A percentile compares a stretch with the other conserved stretches of the same genome.
Conservation (phyloP, 2,888 invertebrate species). For the Campoletis raptor region DNA sequence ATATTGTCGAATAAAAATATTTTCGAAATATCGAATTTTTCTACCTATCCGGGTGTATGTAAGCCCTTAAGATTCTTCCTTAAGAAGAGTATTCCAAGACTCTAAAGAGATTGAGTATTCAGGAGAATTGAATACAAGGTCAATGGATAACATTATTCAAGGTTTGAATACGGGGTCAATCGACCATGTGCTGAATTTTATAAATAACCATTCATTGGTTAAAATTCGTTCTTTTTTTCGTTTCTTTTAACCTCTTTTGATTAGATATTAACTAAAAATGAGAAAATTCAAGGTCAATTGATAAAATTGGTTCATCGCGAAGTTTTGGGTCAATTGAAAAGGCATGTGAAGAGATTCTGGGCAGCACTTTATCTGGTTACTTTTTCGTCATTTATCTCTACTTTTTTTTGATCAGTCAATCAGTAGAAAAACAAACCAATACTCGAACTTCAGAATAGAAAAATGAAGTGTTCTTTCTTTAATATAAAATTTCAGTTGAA, state of each 20-base stretch:
- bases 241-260: too few relatives aligned
- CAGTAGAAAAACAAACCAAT: not conserved
- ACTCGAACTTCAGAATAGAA: not conserved
- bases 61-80: not conserved
- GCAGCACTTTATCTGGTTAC: not conserved
- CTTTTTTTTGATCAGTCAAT: not conserved
- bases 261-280: too few relatives aligned
- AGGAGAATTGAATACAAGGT: not conserved
- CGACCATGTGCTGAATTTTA: not conserved
- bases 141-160: not conserved
- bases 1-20: not conserved
- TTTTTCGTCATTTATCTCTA: not conserved
- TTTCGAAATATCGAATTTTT: not conserved
- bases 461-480: not conserved
- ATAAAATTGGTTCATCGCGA: not conserved
- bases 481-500: not conserved
- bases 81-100: not conserved
- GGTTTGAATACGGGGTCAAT: not conserved
- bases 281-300: too few relatives aligned
- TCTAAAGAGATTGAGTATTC: not conserved
- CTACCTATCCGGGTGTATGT: not conserved
- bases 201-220: not conserved
- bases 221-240: not conserved
- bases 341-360: not conserved
- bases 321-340: not conserved